These are phyloP conservation scores for Tyria jacobaeae DNA, from an alignment of 2,888 invertebrate species.

Conservation along the genomic window DNA sequence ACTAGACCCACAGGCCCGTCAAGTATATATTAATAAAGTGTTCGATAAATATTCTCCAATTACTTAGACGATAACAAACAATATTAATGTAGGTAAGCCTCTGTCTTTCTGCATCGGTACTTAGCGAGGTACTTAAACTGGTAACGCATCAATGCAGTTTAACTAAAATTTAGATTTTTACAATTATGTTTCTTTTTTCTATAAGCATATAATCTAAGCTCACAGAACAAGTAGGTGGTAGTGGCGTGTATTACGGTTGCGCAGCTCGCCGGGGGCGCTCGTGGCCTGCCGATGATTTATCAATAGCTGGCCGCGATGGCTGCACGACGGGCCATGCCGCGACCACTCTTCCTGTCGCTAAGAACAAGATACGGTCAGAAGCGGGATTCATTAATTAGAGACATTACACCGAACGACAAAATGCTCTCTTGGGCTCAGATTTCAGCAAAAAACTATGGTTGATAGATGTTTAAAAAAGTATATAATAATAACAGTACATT, in stretches of 20 bases:
- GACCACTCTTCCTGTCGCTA: conserved; percentile 69
- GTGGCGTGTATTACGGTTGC: conserved; percentile 66
- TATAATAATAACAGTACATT: too few relatives aligned
- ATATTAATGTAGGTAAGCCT: too few relatives aligned
- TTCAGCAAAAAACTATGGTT: too few relatives aligned
- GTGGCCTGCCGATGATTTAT: conserved; percentile 83
- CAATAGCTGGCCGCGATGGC: conserved; percentile 75
- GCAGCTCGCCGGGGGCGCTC: conserved; percentile 76
- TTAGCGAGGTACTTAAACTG: too few relatives aligned
- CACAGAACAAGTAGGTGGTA: conserved; percentile 21
- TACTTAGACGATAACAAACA: too few relatives aligned
- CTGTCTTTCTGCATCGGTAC: too few relatives aligned
- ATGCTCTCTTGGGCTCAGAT: not conserved
- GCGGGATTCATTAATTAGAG: conserved; percentile 38
- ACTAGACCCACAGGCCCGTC: too few relatives aligned
- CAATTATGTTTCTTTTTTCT: not conserved
- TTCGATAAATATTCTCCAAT: too few relatives aligned
- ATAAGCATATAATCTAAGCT: not conserved
- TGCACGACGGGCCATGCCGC: conserved; percentile 71
- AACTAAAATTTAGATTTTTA: not conserved
- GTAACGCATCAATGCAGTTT: too few relatives aligned
- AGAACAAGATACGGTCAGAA: conserved; percentile 44
- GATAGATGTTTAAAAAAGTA: too few relatives aligned
- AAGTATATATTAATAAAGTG: too few relatives aligned
- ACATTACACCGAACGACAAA: not conserved